Evolutionary conservation across 1,140 invertebrate genomes (phyloP).

Genomic region (Caenorhabditis elegans): WBcel235 BX284602.5:237501-238000

Average conservation of each 20-base stretch:
- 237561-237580: conserved; percentile 51
- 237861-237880: background rate
- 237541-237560: too few relatives aligned
- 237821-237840: background rate
- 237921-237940: too few relatives aligned
- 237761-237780: conserved; percentile 16
- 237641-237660: conserved; percentile 50
- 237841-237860: background rate
- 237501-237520: too few relatives aligned
- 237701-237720: background rate
- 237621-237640: conserved; percentile 48
- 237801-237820: conserved; percentile 3
- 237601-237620: conserved; percentile 47
- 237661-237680: conserved; percentile 49
- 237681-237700: too few relatives aligned
- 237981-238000: too few relatives aligned
- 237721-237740: conserved; percentile 51
- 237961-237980: too few relatives aligned
- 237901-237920: too few relatives aligned
- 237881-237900: too few relatives aligned
- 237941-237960: too few relatives aligned
- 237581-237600: conserved; percentile 52
- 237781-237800: conserved; percentile 34
- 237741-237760: conserved; percentile 48
- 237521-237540: too few relatives aligned